phyloP scores from a whole-genome alignment of 1,140 invertebrate genomes.

The Drosophila nasuta region DNA sequence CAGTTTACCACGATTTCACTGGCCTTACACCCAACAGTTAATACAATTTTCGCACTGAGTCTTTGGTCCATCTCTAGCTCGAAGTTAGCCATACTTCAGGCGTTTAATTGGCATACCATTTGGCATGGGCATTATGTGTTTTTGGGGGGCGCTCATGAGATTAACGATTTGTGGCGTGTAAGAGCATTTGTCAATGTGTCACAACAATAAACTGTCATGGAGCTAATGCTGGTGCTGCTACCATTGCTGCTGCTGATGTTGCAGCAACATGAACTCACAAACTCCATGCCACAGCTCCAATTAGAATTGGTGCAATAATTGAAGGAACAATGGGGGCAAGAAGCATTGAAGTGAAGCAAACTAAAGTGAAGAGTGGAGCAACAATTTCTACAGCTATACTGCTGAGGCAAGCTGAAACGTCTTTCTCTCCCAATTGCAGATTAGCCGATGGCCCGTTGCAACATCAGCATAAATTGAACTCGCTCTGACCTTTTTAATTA shows the following conservation, averaged over 20 bases:
- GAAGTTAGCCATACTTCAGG: conserved; percentile 4
- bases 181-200: conserved; percentile 77
- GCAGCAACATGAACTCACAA: not conserved
- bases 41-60: not conserved
- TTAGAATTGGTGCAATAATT: conserved; percentile 31
- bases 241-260: not conserved
- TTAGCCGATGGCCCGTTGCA: conserved; percentile 19
- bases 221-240: not conserved
- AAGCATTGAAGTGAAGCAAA: not conserved
- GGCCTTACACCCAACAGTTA: no score
- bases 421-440: conserved; percentile 34
- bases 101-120: conserved; percentile 71
- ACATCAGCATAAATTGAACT: conserved; percentile 74
- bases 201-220: conserved; percentile 65
- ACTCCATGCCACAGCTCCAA: not conserved
- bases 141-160: conserved; percentile 32
- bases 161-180: conserved; percentile 78
- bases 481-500: conserved; percentile 74
- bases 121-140: conserved; percentile 58
- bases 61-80: conserved; percentile 41
- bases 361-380: no score
- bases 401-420: conserved; percentile 40
- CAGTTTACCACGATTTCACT: no score
- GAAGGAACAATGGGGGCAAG: conserved; percentile 8
- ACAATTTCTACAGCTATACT: not conserved